phyloP scores from a whole-genome alignment of 2,113 vertebrate species.

The Mus spicilegus region DNA sequence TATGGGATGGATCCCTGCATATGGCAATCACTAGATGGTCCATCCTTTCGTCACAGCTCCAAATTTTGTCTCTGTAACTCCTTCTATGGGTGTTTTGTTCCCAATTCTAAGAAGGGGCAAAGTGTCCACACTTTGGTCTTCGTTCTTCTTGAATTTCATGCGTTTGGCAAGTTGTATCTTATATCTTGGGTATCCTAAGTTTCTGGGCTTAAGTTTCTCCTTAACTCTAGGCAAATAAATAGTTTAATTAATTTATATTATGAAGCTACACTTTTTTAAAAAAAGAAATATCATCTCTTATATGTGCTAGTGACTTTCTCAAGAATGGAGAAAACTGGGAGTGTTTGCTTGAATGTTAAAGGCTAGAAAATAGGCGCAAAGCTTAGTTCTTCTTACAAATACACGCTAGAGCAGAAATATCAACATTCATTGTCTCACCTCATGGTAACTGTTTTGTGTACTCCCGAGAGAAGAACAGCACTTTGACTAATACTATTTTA shows the following conservation, averaged over 20 bases:
- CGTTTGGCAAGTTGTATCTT: too few species aligned
- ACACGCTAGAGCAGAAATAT: neutral
- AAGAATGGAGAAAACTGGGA: neutral
- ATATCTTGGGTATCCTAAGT: too few species aligned
- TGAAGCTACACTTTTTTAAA: neutral
- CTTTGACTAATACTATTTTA: neutral
- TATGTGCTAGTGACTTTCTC: neutral
- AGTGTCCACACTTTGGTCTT: too few species aligned
- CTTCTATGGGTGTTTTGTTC: too few species aligned
- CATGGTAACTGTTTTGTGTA: neutral
- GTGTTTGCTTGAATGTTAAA: neutral
- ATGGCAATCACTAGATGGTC: too few species aligned
- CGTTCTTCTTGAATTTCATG: too few species aligned
- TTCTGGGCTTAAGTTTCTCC: too few species aligned
- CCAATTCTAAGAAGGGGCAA: too few species aligned
- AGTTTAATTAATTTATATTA: neutral
- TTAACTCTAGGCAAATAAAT: neutral
- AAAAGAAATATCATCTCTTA: neutral
- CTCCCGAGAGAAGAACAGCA: too few species aligned
- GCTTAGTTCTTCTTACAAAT: constrained; percentile 16
- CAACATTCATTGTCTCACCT: constrained; percentile 13
- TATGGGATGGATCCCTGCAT: too few species aligned
- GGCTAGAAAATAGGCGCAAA: neutral
- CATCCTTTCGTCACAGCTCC: too few species aligned
- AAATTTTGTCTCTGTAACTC: too few species aligned